Evolutionary conservation across 2,888 invertebrate genomes (phyloP).

Genomic region (Epirrhoe alternata): DNA sequence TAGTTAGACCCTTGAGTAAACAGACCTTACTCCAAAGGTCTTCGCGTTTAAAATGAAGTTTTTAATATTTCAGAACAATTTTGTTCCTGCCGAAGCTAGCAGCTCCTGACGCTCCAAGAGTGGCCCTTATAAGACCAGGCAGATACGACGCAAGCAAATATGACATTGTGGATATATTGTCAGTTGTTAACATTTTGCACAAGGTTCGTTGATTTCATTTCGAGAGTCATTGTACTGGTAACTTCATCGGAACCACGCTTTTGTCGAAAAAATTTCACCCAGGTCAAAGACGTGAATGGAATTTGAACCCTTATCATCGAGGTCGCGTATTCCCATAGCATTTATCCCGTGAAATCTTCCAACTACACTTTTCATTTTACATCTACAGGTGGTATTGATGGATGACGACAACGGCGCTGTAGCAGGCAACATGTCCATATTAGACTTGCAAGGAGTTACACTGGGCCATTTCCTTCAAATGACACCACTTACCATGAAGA

Average conservation of each 20-base stretch:
- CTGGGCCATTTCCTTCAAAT: slow-evolving; percentile 81
- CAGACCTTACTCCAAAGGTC: too few species aligned
- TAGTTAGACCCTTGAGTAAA: slow-evolving; percentile 60
- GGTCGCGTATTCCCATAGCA: too few species aligned
- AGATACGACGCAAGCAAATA: slow-evolving; percentile 69
- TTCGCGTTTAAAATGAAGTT: too few species aligned
- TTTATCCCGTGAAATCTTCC: too few species aligned
- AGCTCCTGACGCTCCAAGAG: slow-evolving; percentile 65
- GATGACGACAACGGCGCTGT: slow-evolving; percentile 82
- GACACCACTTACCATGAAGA: slow-evolving; percentile 82
- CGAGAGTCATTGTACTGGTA: neutral
- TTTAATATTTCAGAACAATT: slow-evolving; percentile 47
- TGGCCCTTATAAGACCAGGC: slow-evolving; percentile 80
- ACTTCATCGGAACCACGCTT: neutral
- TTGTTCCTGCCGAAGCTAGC: slow-evolving; percentile 56
- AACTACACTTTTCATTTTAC: neutral
- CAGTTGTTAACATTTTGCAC: slow-evolving; percentile 49
- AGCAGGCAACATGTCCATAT: slow-evolving; percentile 71
- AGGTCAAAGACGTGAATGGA: too few species aligned
- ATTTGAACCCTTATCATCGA: too few species aligned
- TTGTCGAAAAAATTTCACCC: neutral
- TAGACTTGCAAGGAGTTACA: slow-evolving; percentile 80
- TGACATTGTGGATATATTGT: slow-evolving; percentile 53
- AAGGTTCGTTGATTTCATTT: slow-evolving; percentile 46
- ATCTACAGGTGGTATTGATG: slow-evolving; percentile 66